Conservation (phyloP, 1,140 invertebrate species). For the Nymphalis io region DNA sequence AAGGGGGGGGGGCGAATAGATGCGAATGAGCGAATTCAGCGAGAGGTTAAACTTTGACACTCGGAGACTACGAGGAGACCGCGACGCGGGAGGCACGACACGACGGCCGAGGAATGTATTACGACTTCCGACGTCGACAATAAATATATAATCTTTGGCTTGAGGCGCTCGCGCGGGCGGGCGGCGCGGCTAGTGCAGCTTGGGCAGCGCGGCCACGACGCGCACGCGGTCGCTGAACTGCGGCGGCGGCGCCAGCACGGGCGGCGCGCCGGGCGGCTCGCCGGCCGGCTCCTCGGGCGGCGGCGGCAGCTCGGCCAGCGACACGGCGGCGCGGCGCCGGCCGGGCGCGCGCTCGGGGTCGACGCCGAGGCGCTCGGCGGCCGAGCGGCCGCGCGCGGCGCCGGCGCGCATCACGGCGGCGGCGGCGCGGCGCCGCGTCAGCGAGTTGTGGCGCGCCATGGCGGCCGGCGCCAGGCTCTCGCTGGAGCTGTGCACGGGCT, state of each 20-base stretch:
- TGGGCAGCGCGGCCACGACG: constrained; percentile 90
- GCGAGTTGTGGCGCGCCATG: constrained; percentile 82
- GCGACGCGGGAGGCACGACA: constrained; percentile 44
- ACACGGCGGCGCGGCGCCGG: constrained; percentile 82
- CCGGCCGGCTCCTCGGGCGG: constrained; percentile 88
- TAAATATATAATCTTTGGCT: constrained; percentile 81
- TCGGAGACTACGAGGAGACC: constrained; percentile 41
- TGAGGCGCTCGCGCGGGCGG: constrained; percentile 27
- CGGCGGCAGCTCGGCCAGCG: constrained; percentile 89
- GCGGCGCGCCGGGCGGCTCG: constrained; percentile 58
- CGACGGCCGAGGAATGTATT: too few relatives aligned
- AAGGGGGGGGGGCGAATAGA: constrained; percentile 21
- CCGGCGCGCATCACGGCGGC: constrained; percentile 76
- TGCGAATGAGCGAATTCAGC: background rate
- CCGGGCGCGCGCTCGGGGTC: constrained; percentile 66
- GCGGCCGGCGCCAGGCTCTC: constrained; percentile 67
- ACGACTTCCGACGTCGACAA: constrained; percentile 62
- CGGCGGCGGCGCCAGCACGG: constrained; percentile 85
- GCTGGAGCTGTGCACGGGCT: constrained; percentile 76
- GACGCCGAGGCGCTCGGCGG: constrained; percentile 75
- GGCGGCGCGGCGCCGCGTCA: constrained; percentile 81
- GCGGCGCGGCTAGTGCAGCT: constrained; percentile 62
- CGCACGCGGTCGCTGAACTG: constrained; percentile 88
- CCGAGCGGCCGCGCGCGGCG: constrained; percentile 54
- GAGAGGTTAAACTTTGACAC: constrained; percentile 44